Evolutionary conservation across 1,140 invertebrate species (phyloP).

Genomic region (Aphelinus certus): DNA sequence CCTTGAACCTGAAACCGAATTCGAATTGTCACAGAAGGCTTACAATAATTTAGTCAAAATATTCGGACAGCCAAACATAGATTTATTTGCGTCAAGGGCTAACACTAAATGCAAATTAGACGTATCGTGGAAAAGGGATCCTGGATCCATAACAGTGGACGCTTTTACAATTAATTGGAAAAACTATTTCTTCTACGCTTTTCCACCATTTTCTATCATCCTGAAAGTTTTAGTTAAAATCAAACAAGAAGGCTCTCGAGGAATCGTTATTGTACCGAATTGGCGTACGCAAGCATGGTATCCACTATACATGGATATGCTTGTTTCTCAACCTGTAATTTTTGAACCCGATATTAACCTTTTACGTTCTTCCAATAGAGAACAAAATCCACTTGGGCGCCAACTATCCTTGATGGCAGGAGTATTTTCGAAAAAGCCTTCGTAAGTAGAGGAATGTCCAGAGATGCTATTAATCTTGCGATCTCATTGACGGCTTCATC

Average conservation of each 20-base stretch:
- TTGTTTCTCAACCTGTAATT: constrained; percentile 37
- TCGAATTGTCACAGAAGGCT: constrained; percentile 8
- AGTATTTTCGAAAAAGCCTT: constrained; percentile 26
- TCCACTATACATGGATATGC: constrained; percentile 41
- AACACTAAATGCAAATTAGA: constrained; percentile 34
- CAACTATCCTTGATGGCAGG: constrained; percentile 17
- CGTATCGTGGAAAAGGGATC: constrained; percentile 33
- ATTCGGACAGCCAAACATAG: constrained; percentile 33
- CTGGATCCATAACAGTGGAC: constrained; percentile 27
- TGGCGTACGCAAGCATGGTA: constrained; percentile 50
- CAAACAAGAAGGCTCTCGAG: constrained; percentile 40
- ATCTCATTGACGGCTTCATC: constrained; percentile 1
- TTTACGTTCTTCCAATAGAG: constrained; percentile 38
- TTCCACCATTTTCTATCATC: constrained; percentile 46
- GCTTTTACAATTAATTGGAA: constrained; percentile 41
- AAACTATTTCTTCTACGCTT: constrained; percentile 46
- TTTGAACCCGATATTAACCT: constrained; percentile 42
- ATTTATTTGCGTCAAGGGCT: constrained; percentile 34
- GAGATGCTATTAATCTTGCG: constrained; percentile 1
- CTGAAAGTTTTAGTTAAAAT: constrained; percentile 43
- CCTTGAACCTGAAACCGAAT: constrained; percentile 33
- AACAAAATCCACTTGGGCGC: constrained; percentile 28
- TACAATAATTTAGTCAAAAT: constrained; percentile 16
- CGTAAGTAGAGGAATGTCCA: not conserved
- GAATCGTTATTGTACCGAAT: constrained; percentile 41